phyloP scores from a whole-genome alignment of 2,888 invertebrate genomes.

The Drymonia ruficornis region DNA sequence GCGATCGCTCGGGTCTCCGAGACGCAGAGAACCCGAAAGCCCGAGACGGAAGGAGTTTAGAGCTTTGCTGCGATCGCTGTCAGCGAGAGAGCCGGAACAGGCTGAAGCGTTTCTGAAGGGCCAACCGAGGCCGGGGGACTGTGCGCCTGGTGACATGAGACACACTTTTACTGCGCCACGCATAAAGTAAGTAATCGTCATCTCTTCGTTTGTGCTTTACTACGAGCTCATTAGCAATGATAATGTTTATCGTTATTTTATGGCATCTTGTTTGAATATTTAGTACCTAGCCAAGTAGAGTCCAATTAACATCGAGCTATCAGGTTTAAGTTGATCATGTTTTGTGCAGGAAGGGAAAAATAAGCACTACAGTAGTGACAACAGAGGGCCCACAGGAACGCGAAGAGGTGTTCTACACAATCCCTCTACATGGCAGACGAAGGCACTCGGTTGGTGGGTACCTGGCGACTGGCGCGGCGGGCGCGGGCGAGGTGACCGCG shows the following conservation, averaged over 20 bases:
- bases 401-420: constrained; percentile 87
- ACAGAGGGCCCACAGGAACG: constrained; percentile 74
- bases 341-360: constrained; percentile 71
- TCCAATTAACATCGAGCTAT: too few species aligned
- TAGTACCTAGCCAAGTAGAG: background rate
- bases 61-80: constrained; percentile 86
- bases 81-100: constrained; percentile 86
- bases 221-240: background rate
- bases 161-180: constrained; percentile 76
- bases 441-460: constrained; percentile 89
- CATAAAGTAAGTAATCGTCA: constrained; percentile 66
- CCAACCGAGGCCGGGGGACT: constrained; percentile 88
- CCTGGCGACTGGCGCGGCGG: constrained; percentile 73
- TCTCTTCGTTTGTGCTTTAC: too few species aligned
- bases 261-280: background rate
- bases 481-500: constrained; percentile 71
- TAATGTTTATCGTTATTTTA: constrained; percentile 2
- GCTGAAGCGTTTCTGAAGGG: constrained; percentile 88
- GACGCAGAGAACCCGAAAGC: constrained; percentile 71
- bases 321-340: background rate
- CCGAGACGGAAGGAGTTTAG: constrained; percentile 83
- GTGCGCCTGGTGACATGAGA: constrained; percentile 84
- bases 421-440: constrained; percentile 76
- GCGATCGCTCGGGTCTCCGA: constrained; percentile 68
- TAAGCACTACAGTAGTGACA: constrained; percentile 66